Conservation (phyloP, 2,888 invertebrate species). For the Smittia aterrima region DNA sequence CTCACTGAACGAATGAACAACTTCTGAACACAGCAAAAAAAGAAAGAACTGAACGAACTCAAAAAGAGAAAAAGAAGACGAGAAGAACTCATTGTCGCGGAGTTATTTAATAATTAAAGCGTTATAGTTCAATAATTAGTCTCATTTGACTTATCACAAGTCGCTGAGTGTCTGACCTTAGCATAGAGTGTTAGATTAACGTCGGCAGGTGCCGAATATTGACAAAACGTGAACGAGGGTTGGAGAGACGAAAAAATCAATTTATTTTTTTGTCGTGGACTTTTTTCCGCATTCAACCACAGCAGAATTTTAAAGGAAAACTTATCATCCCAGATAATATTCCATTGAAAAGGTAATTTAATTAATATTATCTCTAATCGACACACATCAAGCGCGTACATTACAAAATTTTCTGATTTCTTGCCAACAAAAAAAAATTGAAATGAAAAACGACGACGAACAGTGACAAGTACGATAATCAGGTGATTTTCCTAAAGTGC, state of each 20-base stretch:
- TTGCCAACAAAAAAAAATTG: background rate
- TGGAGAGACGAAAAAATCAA: background rate
- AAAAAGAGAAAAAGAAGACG: too few relatives aligned
- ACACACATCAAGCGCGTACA: background rate
- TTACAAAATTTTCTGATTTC: conserved; percentile 7
- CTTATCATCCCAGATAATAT: background rate
- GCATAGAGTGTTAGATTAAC: too few relatives aligned
- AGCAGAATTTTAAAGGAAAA: background rate
- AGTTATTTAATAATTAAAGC: background rate
- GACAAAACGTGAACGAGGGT: conserved; percentile 3
- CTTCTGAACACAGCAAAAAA: background rate
- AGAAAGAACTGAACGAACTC: background rate
- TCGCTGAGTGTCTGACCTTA: background rate
- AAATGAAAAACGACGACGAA: background rate
- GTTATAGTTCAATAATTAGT: background rate
- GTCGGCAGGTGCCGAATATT: background rate
- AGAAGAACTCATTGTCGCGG: background rate
- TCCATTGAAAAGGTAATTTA: background rate
- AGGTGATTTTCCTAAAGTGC: background rate
- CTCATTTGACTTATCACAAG: background rate
- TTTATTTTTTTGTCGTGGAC: conserved; percentile 7
- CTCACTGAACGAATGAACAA: background rate
- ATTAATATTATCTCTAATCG: background rate
- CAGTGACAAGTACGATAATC: background rate
- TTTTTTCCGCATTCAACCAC: background rate